Conservation (phyloP, 2,888 invertebrate genomes). For the Yponomeuta sedellus region DNA sequence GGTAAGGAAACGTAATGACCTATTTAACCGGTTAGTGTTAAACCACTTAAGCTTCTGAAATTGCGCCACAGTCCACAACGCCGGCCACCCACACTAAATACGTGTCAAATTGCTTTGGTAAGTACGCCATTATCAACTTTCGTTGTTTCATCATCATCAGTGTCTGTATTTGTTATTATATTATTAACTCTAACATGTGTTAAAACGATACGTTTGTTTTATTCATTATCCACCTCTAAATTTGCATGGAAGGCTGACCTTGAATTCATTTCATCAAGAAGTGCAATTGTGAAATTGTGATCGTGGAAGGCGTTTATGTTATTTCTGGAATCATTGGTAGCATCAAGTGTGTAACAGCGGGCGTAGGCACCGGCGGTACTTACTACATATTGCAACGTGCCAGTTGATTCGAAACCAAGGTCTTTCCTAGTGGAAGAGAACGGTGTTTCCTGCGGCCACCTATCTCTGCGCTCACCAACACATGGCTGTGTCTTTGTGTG, state of each 20-base stretch:
- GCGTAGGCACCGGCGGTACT: constrained; percentile 10
- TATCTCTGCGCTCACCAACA: constrained; percentile 68
- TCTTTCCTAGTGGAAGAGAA: constrained; percentile 78
- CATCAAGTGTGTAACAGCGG: constrained; percentile 11
- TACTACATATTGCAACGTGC: constrained; percentile 61
- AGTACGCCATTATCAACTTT: constrained; percentile 66
- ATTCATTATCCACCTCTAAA: constrained; percentile 21
- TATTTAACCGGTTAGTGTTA: constrained; percentile 48
- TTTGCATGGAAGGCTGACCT: not conserved
- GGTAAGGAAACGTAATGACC: constrained; percentile 28
- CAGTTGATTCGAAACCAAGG: constrained; percentile 70
- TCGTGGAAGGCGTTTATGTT: not conserved
- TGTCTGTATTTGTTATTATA: constrained; percentile 53
- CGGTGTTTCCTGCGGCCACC: constrained; percentile 76
- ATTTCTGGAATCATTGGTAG: constrained; percentile 12
- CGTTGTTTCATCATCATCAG: constrained; percentile 61
- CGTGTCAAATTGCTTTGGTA: constrained; percentile 62
- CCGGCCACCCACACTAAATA: constrained; percentile 59
- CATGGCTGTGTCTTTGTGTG: constrained; percentile 65
- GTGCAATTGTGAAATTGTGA: constrained; percentile 5
- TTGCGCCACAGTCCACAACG: constrained; percentile 44
- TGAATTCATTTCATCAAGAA: constrained; percentile 1
- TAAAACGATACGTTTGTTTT: constrained; percentile 60
- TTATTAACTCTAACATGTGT: constrained; percentile 46
- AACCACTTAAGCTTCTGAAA: constrained; percentile 45